phyloP scores from a whole-genome alignment of 2,113 vertebrate genomes.

The Urocynchramus pylzowi region DNA sequence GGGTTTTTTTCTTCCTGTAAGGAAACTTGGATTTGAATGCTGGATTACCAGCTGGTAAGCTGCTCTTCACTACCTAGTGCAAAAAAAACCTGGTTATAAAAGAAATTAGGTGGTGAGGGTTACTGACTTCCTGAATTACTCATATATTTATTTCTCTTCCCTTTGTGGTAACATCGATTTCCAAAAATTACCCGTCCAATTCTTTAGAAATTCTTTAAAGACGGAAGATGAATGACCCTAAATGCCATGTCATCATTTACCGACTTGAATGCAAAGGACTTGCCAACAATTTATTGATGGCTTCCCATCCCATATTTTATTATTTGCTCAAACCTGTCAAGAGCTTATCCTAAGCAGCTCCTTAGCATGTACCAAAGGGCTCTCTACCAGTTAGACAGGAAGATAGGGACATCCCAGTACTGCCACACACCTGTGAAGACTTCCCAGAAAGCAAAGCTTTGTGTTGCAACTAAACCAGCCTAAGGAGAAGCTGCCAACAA shows the following conservation, averaged over 20 bases:
- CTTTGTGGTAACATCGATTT: not conserved
- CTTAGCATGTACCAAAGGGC: not conserved
- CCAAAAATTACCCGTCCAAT: not conserved
- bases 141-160: not conserved
- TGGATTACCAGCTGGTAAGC: not conserved
- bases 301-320: not conserved
- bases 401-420: not conserved
- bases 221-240: accelerated
- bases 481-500: not conserved
- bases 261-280: not conserved
- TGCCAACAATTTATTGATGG: not conserved
- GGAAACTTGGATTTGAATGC: not conserved
- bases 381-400: not conserved
- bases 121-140: not conserved
- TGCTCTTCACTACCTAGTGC: not conserved
- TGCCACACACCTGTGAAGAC: not conserved
- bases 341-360: not conserved
- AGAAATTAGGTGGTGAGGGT: not conserved
- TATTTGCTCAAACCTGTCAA: not conserved
- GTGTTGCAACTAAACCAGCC: not conserved
- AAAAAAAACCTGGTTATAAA: not conserved
- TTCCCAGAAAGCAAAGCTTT: not conserved
- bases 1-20: not conserved
- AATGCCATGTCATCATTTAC: not conserved
- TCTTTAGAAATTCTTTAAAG: not conserved